Base-by-base conservation (phyloP, 1,140 invertebrate genomes). In the Eciton burchellii region DNA sequence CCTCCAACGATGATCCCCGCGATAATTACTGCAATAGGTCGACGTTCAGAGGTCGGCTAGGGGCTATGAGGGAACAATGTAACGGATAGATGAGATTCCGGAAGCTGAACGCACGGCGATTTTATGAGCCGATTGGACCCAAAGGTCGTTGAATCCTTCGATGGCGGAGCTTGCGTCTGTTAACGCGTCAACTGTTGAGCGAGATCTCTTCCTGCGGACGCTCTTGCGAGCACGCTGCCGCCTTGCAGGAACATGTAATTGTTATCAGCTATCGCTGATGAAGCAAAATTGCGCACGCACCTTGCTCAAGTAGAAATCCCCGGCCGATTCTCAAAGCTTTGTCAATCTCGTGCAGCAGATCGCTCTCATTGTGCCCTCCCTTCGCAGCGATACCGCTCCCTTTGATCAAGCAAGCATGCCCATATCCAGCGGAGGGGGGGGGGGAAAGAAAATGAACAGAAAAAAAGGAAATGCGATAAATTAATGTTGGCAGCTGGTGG, bases 341-440 rank as follows among this genome's bases (percentile, higher is more conserved):
- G 92, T 96, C 95, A 90, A 96, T 96, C 94, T 96, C 96, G 92
- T 95, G 94, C 92, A 96, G 94, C 88, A 96, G 93, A 94, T 95
- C 95, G 79, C 87, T 92, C 35, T 89, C 90, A 90, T 87, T 91
- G 84, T 84, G 81, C 91, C 79, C 88, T 79, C 83, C 82, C 82
- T 85, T 89, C 77, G 86, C 68, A 71, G 83, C 74, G 65, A 86
- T 89, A 84, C 74, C 84, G 82, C 65, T 84, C 82, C 87, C 83
- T 85, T 87, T 74, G 90, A 90, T 90, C 83, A 91, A 84, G 90
- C 90, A 91, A 93, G 90, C 92, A 88, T 91, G 85, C 89, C 76
- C 73, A 82, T 83, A 35, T 71, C 47, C 72, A 79, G 45, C 62
- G 63, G 72, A 86, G 87, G 85, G 52, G 59, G 63, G 82, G 65